Conservation (phyloP, 2,888 invertebrate species). For the Busseola fusca region DNA sequence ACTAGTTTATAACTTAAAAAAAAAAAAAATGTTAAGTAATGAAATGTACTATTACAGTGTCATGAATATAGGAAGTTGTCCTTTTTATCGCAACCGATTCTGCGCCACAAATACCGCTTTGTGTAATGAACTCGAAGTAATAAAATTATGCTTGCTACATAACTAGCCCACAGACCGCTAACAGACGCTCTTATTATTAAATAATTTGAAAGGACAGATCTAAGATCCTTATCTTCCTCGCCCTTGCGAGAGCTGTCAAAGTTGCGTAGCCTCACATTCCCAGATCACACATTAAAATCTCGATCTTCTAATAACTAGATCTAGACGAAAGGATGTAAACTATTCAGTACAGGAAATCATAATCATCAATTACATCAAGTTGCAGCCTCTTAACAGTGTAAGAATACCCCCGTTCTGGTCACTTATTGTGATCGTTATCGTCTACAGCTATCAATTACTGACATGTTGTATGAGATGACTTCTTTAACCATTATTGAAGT, state of each 20-base stretch:
- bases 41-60: slow-evolving; percentile 25
- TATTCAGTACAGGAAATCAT: slow-evolving; percentile 20
- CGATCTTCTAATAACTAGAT: slow-evolving; percentile 4
- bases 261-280: background rate
- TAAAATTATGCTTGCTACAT: slow-evolving; percentile 4
- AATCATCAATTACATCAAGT: slow-evolving; percentile 17
- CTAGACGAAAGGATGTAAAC: slow-evolving; percentile 25
- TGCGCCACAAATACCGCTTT: slow-evolving; percentile 22
- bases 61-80: slow-evolving; percentile 35
- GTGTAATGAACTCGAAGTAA: slow-evolving; percentile 16
- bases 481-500: background rate
- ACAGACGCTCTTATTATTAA: slow-evolving; percentile 22
- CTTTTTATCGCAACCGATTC: slow-evolving; percentile 36
- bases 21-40: slow-evolving; percentile 20
- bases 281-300: background rate
- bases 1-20: too few species aligned
- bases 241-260: too few species aligned
- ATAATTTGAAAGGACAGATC: background rate
- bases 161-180: slow-evolving; percentile 1
- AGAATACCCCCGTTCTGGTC: slow-evolving; percentile 15
- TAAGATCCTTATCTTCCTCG: too few species aligned
- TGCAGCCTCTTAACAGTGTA: background rate
- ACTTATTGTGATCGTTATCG: slow-evolving; percentile 14
- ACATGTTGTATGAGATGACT: slow-evolving; percentile 3
- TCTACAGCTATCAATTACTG: slow-evolving; percentile 22